Evolutionary conservation across 2,113 vertebrate genomes (phyloP).

Genomic region (Ia io): DNA sequence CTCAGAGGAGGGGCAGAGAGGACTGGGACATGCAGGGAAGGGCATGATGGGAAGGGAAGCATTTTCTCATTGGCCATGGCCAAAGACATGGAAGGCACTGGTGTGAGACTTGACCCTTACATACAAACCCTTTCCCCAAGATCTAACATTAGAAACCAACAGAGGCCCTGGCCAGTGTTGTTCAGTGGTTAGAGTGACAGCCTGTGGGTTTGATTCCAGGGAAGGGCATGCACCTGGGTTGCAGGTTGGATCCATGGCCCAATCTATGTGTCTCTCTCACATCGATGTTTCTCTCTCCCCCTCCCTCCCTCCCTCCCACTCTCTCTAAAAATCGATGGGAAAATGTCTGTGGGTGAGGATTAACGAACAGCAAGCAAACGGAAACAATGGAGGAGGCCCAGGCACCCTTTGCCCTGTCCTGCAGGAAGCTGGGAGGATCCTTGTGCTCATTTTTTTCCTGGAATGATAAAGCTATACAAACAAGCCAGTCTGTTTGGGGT

Average conservation of each 20-base stretch:
- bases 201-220: no score
- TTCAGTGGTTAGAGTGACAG: no score
- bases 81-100: not conserved
- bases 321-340: no score
- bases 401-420: not conserved
- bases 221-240: no score
- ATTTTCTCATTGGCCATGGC: not conserved
- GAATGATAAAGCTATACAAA: not conserved
- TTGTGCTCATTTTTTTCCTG: not conserved
- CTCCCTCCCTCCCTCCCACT: no score
- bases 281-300: no score
- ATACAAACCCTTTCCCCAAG: not conserved
- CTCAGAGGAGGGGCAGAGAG: not conserved
- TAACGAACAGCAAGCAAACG: no score
- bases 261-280: no score
- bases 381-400: not conserved
- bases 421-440: not conserved
- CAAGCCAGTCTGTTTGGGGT: not conserved
- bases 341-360: no score
- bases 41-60: not conserved
- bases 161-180: not conserved
- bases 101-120: not conserved
- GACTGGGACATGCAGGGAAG: not conserved
- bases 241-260: no score
- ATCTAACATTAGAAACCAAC: not conserved